These are phyloP conservation scores for Sphenopsis melanotis DNA, from an alignment of 2,797 vertebrate genomes.

Conservation along the genomic window DNA sequence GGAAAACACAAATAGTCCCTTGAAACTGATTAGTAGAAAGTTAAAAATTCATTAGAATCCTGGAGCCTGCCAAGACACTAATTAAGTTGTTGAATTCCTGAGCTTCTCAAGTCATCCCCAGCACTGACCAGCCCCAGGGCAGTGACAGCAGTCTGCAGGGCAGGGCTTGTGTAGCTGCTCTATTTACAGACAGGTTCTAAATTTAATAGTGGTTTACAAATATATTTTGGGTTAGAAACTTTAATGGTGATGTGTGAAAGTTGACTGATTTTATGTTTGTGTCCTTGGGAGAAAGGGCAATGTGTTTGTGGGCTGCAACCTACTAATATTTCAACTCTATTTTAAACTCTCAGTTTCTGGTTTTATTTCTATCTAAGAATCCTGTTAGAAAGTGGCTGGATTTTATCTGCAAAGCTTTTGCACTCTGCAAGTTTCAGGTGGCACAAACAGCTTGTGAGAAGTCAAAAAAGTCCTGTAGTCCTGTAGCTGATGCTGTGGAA, in stretches of 20 bases:
- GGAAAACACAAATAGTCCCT: background rate
- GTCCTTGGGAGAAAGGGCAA: background rate
- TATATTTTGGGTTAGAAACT: background rate
- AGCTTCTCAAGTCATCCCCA: background rate
- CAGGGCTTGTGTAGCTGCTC: background rate
- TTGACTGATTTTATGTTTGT: background rate
- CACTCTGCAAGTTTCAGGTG: background rate
- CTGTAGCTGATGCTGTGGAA: background rate
- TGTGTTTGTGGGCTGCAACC: too few species aligned
- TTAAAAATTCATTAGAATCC: background rate
- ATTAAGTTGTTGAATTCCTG: background rate
- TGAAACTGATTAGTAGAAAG: background rate
- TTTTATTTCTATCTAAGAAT: background rate
- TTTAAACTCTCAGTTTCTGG: background rate
- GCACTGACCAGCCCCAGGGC: background rate
- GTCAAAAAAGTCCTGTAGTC: background rate
- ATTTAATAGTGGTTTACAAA: background rate
- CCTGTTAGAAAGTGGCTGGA: background rate
- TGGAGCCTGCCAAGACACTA: background rate
- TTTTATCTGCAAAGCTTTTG: background rate
- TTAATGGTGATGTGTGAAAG: background rate
- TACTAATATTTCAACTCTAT: background rate
- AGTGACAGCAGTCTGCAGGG: background rate
- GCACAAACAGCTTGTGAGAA: background rate
- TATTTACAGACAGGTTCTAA: background rate